Percentiles rank a stretch among this genome's conserved stretches.
These are phyloP conservation scores for Troilus luridus DNA, from an alignment of 2,888 invertebrate genomes.

Conservation along the genomic window DNA sequence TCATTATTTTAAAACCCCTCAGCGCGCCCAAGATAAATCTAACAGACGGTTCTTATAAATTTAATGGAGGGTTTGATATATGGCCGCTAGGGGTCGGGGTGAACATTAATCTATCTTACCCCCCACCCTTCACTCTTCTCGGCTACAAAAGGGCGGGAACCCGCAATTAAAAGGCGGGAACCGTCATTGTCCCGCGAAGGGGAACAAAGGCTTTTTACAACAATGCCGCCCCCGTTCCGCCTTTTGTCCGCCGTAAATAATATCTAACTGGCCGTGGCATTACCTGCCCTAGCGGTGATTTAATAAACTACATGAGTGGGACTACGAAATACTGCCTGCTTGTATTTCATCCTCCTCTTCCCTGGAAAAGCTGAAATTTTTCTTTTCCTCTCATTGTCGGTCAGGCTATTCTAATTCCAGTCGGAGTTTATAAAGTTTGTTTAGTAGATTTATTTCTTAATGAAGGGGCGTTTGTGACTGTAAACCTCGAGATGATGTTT, in stretches of 20 bases:
- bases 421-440: neutral
- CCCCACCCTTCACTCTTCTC: slow-evolving; percentile 37
- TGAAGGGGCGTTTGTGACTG: neutral
- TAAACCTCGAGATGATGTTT: neutral
- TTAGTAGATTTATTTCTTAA: neutral
- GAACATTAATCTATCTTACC: slow-evolving; percentile 58
- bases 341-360: slow-evolving; percentile 27
- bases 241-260: slow-evolving; percentile 54
- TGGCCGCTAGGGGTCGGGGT: slow-evolving; percentile 50
- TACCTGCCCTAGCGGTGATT: slow-evolving; percentile 55
- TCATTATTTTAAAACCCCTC: slow-evolving; percentile 55
- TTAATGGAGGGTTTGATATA: slow-evolving; percentile 60
- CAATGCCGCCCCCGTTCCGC: slow-evolving; percentile 46
- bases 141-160: slow-evolving; percentile 48
- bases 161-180: slow-evolving; percentile 54
- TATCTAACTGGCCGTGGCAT: slow-evolving; percentile 59
- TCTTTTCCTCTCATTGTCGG: neutral
- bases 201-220: slow-evolving; percentile 58
- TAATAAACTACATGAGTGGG: slow-evolving; percentile 58
- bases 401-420: neutral
- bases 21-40: slow-evolving; percentile 57
- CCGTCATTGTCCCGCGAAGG: slow-evolving; percentile 34
- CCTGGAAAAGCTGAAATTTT: neutral
- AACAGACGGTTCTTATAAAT: slow-evolving; percentile 59
- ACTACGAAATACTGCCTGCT: slow-evolving; percentile 51